phyloP scores from a whole-genome alignment of 2,797 vertebrate genomes.

The Acomys russatus region DNA sequence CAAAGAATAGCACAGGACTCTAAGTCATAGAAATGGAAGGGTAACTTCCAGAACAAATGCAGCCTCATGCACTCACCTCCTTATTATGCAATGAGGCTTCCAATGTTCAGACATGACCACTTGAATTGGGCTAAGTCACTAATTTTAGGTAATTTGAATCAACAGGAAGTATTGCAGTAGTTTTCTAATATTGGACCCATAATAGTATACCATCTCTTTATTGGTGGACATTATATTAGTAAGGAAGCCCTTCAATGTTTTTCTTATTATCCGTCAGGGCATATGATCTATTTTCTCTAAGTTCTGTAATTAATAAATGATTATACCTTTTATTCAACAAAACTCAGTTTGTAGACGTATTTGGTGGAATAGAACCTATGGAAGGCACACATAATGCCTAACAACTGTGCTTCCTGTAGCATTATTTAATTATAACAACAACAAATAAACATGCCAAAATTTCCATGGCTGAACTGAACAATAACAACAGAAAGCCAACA shows the following conservation, averaged over 20 bases:
- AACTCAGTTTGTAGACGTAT: not conserved
- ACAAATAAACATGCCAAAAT: not conserved
- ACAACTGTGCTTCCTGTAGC: not conserved
- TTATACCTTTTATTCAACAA: constrained; percentile 1
- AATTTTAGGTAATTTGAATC: not conserved
- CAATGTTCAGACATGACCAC: not conserved
- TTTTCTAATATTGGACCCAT: not conserved
- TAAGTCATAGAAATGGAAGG: not conserved
- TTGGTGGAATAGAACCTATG: not conserved
- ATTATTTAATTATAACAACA: constrained; percentile 25
- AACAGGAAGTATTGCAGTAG: not conserved
- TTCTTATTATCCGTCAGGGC: not conserved
- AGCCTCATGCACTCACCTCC: not conserved
- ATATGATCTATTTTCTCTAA: not conserved
- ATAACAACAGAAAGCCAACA: not conserved
- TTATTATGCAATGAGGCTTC: not conserved
- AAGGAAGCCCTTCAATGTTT: not conserved
- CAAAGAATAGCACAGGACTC: not conserved
- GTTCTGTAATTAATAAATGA: not conserved
- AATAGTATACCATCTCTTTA: not conserved
- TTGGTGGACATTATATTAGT: not conserved
- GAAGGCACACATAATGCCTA: not conserved
- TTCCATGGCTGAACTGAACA: not conserved
- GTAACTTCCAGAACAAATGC: not conserved
- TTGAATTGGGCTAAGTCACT: not conserved